Conservation (phyloP, 2,113 vertebrate species). For the Varanus salvator region DNA sequence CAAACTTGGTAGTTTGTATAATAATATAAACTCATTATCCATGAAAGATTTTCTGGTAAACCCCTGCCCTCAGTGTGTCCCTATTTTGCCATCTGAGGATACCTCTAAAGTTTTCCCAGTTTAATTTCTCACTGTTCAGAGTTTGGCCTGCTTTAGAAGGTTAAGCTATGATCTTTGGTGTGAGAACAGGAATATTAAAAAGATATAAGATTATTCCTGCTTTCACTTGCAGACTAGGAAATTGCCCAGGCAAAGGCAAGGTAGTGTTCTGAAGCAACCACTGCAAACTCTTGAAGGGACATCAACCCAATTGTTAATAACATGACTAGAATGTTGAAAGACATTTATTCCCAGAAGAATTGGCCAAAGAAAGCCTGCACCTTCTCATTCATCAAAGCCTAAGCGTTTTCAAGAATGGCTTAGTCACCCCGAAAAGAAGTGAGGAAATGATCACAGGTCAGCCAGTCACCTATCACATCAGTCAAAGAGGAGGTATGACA, state of each 20-base stretch:
- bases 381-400: conserved; percentile 63
- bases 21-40: conserved; percentile 50
- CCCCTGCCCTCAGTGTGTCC: not conserved
- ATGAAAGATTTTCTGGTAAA: conserved; percentile 8
- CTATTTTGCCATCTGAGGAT: not conserved
- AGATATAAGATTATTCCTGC: not conserved
- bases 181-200: not conserved
- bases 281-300: conserved; percentile 61
- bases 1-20: conserved; percentile 56
- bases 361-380: conserved; percentile 22
- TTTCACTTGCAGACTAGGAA: not conserved
- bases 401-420: conserved; percentile 73
- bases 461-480: conserved; percentile 71
- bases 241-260: not conserved
- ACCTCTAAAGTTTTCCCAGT: not conserved
- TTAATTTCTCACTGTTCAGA: not conserved
- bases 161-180: not conserved
- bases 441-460: conserved; percentile 75
- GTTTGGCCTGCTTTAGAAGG: conserved; percentile 51
- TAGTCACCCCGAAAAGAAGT: conserved; percentile 78
- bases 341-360: conserved; percentile 65
- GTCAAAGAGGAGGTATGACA: conserved; percentile 68
- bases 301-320: conserved; percentile 63
- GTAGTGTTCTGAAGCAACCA: conserved; percentile 31
- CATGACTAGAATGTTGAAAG: conserved; percentile 57